Conservation (phyloP, 2,797 vertebrate genomes). For the Sebastes matsubarae region DNA sequence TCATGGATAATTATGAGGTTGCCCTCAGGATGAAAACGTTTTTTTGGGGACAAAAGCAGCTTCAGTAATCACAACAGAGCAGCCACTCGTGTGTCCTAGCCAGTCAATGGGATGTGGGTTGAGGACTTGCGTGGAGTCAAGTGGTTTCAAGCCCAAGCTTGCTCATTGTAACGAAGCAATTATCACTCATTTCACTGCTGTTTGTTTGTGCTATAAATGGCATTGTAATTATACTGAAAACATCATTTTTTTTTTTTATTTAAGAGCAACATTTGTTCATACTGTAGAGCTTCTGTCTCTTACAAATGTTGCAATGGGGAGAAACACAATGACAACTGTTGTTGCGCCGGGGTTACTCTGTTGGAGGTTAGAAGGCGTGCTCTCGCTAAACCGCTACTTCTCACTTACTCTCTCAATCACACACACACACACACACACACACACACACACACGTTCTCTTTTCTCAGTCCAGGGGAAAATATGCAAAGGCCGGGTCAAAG, state of each 20-base stretch:
- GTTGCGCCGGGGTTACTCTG: not conserved
- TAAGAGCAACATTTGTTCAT: conserved; percentile 55
- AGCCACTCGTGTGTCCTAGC: conserved; percentile 67
- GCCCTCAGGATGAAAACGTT: conserved; percentile 66
- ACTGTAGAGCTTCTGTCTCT: conserved; percentile 52
- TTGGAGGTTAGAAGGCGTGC: conserved; percentile 17
- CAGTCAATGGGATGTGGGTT: conserved; percentile 68
- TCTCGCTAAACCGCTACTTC: conserved; percentile 14
- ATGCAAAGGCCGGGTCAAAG: conserved; percentile 78
- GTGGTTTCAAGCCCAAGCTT: conserved; percentile 75
- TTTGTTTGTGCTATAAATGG: conserved; percentile 76
- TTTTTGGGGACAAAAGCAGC: conserved; percentile 61
- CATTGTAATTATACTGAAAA: conserved; percentile 66
- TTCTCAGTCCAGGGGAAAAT: conserved; percentile 61
- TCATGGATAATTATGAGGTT: conserved; percentile 68
- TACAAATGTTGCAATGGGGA: conserved; percentile 59
- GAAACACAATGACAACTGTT: conserved; percentile 35
- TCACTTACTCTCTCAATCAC: conserved; percentile 3
- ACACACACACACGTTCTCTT: conserved; percentile 17
- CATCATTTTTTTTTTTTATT: conserved; percentile 45
- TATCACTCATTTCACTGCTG: conserved; percentile 76
- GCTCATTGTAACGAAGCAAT: conserved; percentile 73
- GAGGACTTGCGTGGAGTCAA: conserved; percentile 77
- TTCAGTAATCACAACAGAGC: conserved; percentile 71
- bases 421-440: too few species aligned